A percentile compares a stretch with the other conserved stretches of the same genome.
These are phyloP conservation scores for Progne subis DNA, from an alignment of 2,113 vertebrate genomes.

Conservation along the genomic window DNA sequence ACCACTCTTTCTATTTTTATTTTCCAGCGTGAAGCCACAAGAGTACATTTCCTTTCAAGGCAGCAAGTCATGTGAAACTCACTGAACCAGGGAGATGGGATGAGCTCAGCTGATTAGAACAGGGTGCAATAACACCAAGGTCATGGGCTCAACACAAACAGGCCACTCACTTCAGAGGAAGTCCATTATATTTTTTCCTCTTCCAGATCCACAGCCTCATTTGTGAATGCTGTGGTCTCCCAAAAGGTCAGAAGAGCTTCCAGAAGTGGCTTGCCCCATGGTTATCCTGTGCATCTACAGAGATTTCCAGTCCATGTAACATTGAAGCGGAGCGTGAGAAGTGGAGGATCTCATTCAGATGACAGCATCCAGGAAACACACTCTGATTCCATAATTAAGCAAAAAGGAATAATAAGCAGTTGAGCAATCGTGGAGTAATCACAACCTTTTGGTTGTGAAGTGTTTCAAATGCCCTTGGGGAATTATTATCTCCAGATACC, in stretches of 20 bases:
- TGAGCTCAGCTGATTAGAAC: not conserved
- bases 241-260: not conserved
- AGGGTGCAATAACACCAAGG: not conserved
- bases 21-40: not conserved
- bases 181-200: not conserved
- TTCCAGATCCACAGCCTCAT: not conserved
- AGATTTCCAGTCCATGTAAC: not conserved
- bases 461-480: constrained; percentile 55
- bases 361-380: constrained; percentile 28
- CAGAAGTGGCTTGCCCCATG: not conserved
- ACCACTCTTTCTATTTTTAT: not conserved
- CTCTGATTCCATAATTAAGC: constrained; percentile 54
- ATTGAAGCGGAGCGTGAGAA: not conserved
- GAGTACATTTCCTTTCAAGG: not conserved
- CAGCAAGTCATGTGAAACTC: not conserved
- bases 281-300: not conserved
- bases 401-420: constrained; percentile 62
- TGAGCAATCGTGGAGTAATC: constrained; percentile 56
- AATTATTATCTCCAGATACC: constrained; percentile 64
- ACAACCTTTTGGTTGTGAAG: constrained; percentile 57
- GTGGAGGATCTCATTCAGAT: not conserved
- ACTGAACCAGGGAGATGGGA: not conserved
- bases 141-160: not conserved
- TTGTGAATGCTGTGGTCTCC: not conserved
- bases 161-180: not conserved